A percentile compares a stretch with the other conserved stretches of the same genome.
phyloP scores from a whole-genome alignment of 2,888 invertebrate genomes.

The Luffia ferchaultella region DNA sequence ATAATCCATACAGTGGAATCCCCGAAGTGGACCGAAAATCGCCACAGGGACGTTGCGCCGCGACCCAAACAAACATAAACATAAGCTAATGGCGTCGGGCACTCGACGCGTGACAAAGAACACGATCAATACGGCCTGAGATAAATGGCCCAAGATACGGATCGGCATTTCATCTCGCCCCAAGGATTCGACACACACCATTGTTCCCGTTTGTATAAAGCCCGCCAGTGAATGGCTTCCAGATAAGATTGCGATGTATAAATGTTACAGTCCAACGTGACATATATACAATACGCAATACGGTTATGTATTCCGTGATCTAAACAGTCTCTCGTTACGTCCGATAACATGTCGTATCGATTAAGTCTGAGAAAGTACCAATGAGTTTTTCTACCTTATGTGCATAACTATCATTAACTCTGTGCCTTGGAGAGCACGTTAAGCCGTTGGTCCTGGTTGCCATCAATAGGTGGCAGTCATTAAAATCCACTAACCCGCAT shows the following conservation, averaged over 20 bases:
- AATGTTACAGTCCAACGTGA: not conserved
- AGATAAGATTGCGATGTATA: not conserved
- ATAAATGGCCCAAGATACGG: conserved; percentile 7
- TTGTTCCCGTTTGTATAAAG: not conserved
- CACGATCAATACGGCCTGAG: conserved; percentile 18
- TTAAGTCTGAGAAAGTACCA: no score
- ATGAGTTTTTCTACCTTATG: no score
- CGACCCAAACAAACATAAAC: conserved; percentile 42
- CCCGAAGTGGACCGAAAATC: not conserved
- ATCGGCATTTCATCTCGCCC: not conserved
- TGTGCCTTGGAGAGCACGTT: no score
- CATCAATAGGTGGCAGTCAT: no score
- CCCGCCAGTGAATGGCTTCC: no score
- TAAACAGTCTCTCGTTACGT: no score
- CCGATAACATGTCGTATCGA: no score
- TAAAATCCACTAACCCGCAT: no score
- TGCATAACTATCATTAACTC: no score
- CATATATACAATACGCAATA: not conserved
- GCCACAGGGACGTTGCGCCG: not conserved
- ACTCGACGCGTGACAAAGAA: conserved; percentile 45
- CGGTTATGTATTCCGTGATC: no score
- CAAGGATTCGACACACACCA: not conserved
- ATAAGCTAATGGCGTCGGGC: conserved; percentile 36
- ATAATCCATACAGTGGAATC: not conserved
- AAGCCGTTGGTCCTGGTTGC: no score